Percentiles rank a stretch among this genome's conserved stretches.
Evolutionary conservation across 37 sponge, comb jelly and placozoan genomes (phyloP).

Genomic region (Hexactinellida sp.): DNA sequence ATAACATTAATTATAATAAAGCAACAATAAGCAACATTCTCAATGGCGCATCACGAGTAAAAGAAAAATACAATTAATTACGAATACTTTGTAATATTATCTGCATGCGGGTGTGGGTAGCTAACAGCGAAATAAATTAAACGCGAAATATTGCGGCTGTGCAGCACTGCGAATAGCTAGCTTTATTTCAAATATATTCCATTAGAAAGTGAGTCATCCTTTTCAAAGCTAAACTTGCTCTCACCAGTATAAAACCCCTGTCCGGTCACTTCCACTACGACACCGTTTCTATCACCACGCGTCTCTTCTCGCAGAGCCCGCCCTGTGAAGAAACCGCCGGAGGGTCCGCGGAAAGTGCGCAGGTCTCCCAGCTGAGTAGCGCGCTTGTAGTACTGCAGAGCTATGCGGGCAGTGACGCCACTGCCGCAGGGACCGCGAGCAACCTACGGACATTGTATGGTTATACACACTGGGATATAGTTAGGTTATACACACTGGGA

Average conservation of each 20-base stretch:
- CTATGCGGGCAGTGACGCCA: constrained; percentile 54
- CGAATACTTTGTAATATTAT: neutral
- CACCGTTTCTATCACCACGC: constrained; percentile 25
- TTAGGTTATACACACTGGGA: neutral
- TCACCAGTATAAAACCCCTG: constrained; percentile 53
- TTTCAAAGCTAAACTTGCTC: constrained; percentile 38
- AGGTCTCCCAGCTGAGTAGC: constrained; percentile 29
- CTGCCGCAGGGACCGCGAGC: constrained; percentile 70
- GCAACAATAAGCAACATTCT: neutral
- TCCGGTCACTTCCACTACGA: constrained; percentile 66
- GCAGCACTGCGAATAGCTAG: neutral
- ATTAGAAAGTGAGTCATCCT: constrained; percentile 30
- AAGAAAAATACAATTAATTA: neutral
- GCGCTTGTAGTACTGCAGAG: constrained; percentile 59
- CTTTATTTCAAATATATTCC: constrained; percentile 42
- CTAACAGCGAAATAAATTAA: constrained; percentile 12
- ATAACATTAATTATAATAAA: too few relatives aligned
- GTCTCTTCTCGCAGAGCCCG: constrained; percentile 24
- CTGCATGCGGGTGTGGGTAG: neutral
- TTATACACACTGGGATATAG: neutral
- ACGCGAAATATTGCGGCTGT: neutral
- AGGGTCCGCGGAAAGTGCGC: neutral
- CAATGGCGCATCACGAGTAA: neutral
- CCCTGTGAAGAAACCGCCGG: constrained; percentile 45
- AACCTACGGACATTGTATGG: constrained; percentile 19